Evolutionary conservation across 2,113 vertebrate genomes (phyloP).

Genomic region (Gasterosteus nipponicus): DNA sequence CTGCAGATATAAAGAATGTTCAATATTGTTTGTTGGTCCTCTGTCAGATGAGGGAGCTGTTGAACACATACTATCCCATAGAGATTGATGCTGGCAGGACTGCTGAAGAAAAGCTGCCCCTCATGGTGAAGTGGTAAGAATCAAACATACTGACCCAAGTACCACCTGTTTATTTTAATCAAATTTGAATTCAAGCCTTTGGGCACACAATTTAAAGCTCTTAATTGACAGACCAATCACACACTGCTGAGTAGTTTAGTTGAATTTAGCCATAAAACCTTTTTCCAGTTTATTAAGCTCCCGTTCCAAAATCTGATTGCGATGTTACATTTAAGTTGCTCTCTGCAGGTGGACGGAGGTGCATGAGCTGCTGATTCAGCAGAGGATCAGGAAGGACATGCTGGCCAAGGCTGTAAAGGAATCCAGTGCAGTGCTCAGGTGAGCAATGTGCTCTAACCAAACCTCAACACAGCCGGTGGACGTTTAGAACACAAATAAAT

Average conservation of each 20-base stretch:
- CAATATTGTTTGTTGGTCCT: neutral
- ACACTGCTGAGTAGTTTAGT: neutral
- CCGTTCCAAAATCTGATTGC: neutral
- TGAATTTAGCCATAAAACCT: neutral
- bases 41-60: slow-evolving; percentile 82
- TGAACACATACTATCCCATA: slow-evolving; percentile 89
- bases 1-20: neutral
- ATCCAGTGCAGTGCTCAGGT: slow-evolving; percentile 87
- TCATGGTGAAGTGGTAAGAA: slow-evolving; percentile 91
- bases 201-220: neutral
- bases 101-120: slow-evolving; percentile 84
- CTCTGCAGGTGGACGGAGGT: slow-evolving; percentile 88
- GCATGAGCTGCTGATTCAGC: slow-evolving; percentile 84
- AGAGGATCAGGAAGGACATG: slow-evolving; percentile 85
- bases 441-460: neutral
- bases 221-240: neutral
- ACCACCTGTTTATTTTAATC: neutral
- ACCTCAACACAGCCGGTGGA: neutral
- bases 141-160: neutral
- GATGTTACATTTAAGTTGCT: slow-evolving; percentile 4
- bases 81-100: slow-evolving; percentile 86
- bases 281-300: neutral
- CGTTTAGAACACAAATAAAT: neutral
- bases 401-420: slow-evolving; percentile 84
- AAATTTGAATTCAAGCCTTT: neutral